A percentile compares a stretch with the other conserved stretches of the same genome.
These are phyloP conservation scores for Tokudaia tokunoshimensis DNA, from an alignment of 2,797 vertebrate species.

Conservation along the genomic window DNA sequence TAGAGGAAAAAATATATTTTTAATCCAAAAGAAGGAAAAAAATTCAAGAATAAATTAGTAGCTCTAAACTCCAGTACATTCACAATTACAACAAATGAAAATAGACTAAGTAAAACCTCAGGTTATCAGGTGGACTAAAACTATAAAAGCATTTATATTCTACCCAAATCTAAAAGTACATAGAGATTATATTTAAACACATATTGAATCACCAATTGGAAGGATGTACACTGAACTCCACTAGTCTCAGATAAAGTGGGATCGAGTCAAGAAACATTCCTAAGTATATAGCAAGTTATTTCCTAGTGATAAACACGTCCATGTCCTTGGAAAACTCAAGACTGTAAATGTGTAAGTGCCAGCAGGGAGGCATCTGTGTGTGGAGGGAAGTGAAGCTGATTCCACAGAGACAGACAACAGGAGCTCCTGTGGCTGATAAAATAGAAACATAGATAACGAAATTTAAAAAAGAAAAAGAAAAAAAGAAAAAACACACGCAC, in stretches of 20 bases:
- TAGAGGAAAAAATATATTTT: background rate
- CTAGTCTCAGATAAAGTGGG: background rate
- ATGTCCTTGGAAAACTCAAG: background rate
- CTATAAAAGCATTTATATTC: background rate
- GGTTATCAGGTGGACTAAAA: background rate
- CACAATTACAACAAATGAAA: background rate
- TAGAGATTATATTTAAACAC: background rate
- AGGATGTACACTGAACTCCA: background rate
- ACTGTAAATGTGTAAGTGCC: background rate
- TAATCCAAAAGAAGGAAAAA: constrained; percentile 8
- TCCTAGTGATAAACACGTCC: constrained; percentile 16
- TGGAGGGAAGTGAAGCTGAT: background rate
- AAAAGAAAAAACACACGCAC: background rate
- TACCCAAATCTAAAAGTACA: background rate
- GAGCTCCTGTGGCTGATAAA: background rate
- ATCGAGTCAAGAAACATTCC: constrained; percentile 10
- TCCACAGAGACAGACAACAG: background rate
- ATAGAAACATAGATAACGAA: background rate
- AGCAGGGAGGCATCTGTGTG: background rate
- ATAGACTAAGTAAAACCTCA: background rate
- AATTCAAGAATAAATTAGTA: background rate
- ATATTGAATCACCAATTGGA: background rate
- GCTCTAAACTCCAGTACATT: constrained; percentile 14
- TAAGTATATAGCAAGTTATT: background rate
- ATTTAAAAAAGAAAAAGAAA: background rate